Evolutionary conservation across 2,888 invertebrate genomes (phyloP).

Genomic region (Agriopis leucophaearia): DNA sequence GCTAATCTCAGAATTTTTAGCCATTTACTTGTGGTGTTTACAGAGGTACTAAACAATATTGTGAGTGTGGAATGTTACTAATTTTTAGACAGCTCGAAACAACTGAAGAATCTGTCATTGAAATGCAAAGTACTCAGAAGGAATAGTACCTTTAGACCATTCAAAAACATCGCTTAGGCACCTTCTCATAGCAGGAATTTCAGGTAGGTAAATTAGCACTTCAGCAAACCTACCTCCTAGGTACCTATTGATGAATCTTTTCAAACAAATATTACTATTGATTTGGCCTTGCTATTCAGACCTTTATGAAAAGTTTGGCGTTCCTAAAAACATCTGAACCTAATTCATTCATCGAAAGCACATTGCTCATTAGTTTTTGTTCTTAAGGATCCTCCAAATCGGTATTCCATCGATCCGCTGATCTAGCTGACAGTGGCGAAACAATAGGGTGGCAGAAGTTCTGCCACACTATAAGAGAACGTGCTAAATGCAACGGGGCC

Average conservation of each 20-base stretch:
- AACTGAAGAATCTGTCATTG: constrained; percentile 6
- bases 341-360: no score
- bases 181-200: not conserved
- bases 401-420: no score
- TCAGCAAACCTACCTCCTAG: not conserved
- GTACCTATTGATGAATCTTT: not conserved
- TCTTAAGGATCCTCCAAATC: no score
- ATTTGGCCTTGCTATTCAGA: no score
- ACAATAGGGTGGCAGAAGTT: no score
- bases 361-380: no score
- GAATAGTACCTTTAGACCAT: not conserved
- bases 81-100: constrained; percentile 25
- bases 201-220: not conserved
- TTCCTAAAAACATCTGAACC: no score
- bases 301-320: no score
- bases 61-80: constrained; percentile 35
- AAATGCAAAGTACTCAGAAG: not conserved
- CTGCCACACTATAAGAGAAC: no score
- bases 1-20: constrained; percentile 45
- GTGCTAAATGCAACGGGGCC: no score
- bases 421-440: no score
- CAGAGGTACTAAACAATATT: constrained; percentile 18
- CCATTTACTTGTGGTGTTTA: constrained; percentile 38
- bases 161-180: not conserved
- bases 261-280: no score